Conservation (phyloP, 2,797 vertebrate species). For the Liparis tanakae region DNA sequence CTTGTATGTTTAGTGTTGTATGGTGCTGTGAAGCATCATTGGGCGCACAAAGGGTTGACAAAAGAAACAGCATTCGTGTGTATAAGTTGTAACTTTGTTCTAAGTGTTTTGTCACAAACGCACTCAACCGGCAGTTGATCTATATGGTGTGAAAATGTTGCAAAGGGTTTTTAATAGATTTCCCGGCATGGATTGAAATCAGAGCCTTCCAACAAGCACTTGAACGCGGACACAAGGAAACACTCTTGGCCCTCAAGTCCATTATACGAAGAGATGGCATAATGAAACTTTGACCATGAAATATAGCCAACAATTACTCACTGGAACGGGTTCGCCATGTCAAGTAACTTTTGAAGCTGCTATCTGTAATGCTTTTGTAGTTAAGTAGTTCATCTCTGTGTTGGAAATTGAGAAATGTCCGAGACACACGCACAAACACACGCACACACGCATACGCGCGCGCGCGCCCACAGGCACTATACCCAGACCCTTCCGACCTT, state of each 20-base stretch:
- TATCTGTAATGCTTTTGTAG: not conserved
- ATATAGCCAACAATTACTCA: slow-evolving; percentile 17
- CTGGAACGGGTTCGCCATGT: slow-evolving; percentile 7
- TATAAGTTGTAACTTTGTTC: not conserved
- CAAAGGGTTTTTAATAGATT: slow-evolving; percentile 36
- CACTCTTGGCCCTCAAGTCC: slow-evolving; percentile 27
- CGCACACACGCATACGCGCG: not conserved
- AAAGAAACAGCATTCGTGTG: not conserved
- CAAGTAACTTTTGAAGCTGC: not conserved
- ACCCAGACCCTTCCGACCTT: slow-evolving; percentile 61
- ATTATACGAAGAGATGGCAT: slow-evolving; percentile 26
- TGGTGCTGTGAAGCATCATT: slow-evolving; percentile 37
- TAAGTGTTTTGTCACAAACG: not conserved
- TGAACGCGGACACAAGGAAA: slow-evolving; percentile 16
- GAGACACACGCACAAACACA: not conserved
- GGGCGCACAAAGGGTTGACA: slow-evolving; percentile 3
- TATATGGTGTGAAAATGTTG: not conserved
- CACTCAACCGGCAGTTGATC: slow-evolving; percentile 4
- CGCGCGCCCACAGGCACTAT: not conserved
- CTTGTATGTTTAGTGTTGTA: slow-evolving; percentile 13
- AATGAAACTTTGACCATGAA: slow-evolving; percentile 41
- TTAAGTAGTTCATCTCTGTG: not conserved
- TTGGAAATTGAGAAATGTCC: not conserved
- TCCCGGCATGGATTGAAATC: slow-evolving; percentile 26
- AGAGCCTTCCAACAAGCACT: slow-evolving; percentile 31